These are phyloP conservation scores for Nyctibius grandis DNA, from an alignment of 2,797 vertebrate genomes.

Conservation along the genomic window DNA sequence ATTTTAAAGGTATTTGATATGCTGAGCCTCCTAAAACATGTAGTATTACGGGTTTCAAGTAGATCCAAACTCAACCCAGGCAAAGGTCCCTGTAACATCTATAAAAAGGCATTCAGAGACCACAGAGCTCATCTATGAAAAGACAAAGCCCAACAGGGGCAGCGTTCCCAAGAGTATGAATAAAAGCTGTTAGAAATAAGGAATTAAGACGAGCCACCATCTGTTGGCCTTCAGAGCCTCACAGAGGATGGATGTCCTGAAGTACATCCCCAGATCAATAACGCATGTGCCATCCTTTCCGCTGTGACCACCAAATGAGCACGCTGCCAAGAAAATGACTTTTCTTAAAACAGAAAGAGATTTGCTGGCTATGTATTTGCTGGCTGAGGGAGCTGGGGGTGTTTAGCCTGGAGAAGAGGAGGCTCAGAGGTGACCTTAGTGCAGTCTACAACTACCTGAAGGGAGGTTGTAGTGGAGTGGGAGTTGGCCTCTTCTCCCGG, in stretches of 20 bases:
- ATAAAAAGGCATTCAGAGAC: background rate
- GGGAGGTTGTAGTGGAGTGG: too few species aligned
- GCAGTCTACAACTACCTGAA: too few species aligned
- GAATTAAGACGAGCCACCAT: background rate
- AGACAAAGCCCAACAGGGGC: background rate
- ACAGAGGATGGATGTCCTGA: background rate
- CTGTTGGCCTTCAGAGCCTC: background rate
- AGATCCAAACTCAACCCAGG: background rate
- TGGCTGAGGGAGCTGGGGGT: too few species aligned
- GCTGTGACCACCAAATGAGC: background rate
- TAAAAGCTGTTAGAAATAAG: background rate
- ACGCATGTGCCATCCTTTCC: background rate
- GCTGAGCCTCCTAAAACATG: background rate
- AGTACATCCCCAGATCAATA: background rate
- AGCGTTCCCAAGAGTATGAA: background rate
- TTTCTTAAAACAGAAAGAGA: background rate
- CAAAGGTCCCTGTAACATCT: background rate
- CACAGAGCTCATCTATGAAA: background rate
- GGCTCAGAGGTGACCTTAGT: too few species aligned
- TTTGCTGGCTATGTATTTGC: background rate
- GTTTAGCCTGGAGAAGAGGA: too few species aligned
- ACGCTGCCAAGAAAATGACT: background rate
- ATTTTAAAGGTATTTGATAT: background rate
- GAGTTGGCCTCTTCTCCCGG: too few species aligned
- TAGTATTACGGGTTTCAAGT: background rate